Conservation (phyloP, 2,797 vertebrate species). For the Oreonectes daqikongensis region DNA sequence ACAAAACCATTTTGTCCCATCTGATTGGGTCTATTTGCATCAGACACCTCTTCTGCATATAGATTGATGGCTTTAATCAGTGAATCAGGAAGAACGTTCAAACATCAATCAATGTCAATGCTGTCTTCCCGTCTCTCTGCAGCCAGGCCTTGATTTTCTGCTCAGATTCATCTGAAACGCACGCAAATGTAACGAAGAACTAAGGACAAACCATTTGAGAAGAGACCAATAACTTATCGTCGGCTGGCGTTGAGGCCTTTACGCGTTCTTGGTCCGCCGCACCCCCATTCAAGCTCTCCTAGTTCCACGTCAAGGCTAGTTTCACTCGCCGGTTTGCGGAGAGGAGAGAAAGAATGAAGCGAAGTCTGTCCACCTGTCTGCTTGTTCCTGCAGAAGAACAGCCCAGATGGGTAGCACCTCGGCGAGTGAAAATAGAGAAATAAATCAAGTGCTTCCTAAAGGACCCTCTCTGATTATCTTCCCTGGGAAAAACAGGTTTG, state of each 20-base stretch:
- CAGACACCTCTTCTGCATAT: constrained; percentile 94
- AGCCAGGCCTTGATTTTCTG: constrained; percentile 81
- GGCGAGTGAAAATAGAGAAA: constrained; percentile 43
- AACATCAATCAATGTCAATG: constrained; percentile 92
- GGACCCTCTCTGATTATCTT: constrained; percentile 41
- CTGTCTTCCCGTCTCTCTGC: constrained; percentile 72
- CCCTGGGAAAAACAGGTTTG: constrained; percentile 28
- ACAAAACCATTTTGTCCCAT: constrained; percentile 89
- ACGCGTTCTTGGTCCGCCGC: constrained; percentile 26
- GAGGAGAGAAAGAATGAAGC: constrained; percentile 21
- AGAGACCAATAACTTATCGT: constrained; percentile 57
- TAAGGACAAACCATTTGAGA: constrained; percentile 59
- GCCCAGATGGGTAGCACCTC: constrained; percentile 40
- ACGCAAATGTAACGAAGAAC: constrained; percentile 57
- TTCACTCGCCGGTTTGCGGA: constrained; percentile 26
- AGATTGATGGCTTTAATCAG: constrained; percentile 99
- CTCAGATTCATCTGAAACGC: constrained; percentile 71
- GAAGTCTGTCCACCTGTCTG: constrained; percentile 46
- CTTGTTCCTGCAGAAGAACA: constrained; percentile 48
- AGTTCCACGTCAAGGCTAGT: constrained; percentile 54
- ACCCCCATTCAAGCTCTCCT: constrained; percentile 33
- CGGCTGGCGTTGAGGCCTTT: constrained; percentile 25
- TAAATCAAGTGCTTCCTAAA: constrained; percentile 47
- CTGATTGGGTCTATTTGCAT: constrained; percentile 94
- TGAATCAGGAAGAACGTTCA: constrained; percentile 91